phyloP scores from a whole-genome alignment of 1,140 invertebrate species.

The Nephotettix cincticeps region DNA sequence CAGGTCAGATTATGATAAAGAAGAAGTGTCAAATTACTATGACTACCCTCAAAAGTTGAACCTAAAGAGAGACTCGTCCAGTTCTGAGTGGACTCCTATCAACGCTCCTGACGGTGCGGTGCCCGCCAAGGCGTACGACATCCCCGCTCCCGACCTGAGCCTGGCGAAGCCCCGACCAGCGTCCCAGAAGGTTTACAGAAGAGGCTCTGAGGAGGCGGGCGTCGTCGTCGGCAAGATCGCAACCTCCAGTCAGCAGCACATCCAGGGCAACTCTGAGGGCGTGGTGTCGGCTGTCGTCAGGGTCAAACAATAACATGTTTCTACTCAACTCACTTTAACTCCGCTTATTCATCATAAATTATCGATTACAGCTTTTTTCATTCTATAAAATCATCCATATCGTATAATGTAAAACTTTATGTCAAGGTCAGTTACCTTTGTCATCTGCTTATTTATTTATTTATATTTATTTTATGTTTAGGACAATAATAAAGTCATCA shows the following conservation, averaged over 20 bases:
- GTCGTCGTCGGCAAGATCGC: background rate
- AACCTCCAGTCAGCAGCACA: background rate
- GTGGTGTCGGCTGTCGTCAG: constrained; percentile 38
- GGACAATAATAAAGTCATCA: too few species aligned
- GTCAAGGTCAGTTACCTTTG: too few species aligned
- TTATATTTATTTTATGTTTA: too few species aligned
- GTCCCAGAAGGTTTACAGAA: background rate
- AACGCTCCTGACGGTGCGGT: constrained; percentile 40
- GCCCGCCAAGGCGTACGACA: constrained; percentile 38
- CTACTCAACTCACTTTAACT: too few species aligned
- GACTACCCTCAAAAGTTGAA: background rate
- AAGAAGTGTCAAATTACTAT: background rate
- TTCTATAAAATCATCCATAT: too few species aligned
- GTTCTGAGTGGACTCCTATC: constrained; percentile 40
- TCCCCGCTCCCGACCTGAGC: constrained; percentile 37
- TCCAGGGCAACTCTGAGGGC: constrained; percentile 30
- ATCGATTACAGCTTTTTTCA: too few species aligned
- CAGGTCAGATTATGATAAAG: constrained; percentile 1
- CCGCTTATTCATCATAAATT: too few species aligned
- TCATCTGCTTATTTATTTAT: too few species aligned
- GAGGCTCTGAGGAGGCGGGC: background rate
- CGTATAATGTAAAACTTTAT: too few species aligned
- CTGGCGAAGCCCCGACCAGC: background rate
- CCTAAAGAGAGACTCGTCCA: constrained; percentile 7
- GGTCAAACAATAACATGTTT: constrained; percentile 34